Conservation (phyloP, 1,140 invertebrate species). For the Cheumatopsyche charites region DNA sequence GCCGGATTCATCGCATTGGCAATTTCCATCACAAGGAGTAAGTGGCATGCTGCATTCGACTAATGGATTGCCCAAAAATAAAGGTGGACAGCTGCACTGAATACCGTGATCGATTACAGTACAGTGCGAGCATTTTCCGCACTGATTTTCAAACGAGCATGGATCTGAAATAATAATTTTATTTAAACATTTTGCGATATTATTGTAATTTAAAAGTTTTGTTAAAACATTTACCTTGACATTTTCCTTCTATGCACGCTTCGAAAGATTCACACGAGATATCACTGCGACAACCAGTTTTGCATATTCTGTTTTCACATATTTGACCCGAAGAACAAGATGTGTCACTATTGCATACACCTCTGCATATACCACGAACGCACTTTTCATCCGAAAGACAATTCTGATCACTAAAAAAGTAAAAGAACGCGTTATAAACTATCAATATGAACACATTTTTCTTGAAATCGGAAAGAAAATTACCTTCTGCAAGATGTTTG, state of each 20-base stretch:
- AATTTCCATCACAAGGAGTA: constrained; percentile 69
- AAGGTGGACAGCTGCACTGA: constrained; percentile 81
- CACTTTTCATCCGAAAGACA: constrained; percentile 86
- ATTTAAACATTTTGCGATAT: constrained; percentile 26
- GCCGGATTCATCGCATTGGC: constrained; percentile 78
- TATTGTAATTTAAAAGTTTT: neutral
- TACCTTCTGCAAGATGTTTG: constrained; percentile 75
- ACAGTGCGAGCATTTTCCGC: constrained; percentile 84
- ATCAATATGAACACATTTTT: neutral
- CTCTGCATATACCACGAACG: constrained; percentile 77
- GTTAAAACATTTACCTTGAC: constrained; percentile 65
- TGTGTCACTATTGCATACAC: constrained; percentile 83
- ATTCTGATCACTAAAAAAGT: constrained; percentile 69
- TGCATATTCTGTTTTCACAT: constrained; percentile 84
- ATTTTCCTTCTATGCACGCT: constrained; percentile 83
- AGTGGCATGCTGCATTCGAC: constrained; percentile 72
- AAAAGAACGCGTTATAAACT: constrained; percentile 25
- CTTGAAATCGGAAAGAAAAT: constrained; percentile 46
- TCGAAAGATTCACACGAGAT: constrained; percentile 74
- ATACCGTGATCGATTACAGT: constrained; percentile 81
- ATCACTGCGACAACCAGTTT: constrained; percentile 82
- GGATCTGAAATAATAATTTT: constrained; percentile 66
- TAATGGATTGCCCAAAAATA: constrained; percentile 81
- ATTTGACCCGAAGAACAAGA: constrained; percentile 81
- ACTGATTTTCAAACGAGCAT: constrained; percentile 69